Percentiles rank a stretch among this genome's conserved stretches.
phyloP scores from a whole-genome alignment of 2,113 vertebrate genomes.

The Rynchops niger region DNA sequence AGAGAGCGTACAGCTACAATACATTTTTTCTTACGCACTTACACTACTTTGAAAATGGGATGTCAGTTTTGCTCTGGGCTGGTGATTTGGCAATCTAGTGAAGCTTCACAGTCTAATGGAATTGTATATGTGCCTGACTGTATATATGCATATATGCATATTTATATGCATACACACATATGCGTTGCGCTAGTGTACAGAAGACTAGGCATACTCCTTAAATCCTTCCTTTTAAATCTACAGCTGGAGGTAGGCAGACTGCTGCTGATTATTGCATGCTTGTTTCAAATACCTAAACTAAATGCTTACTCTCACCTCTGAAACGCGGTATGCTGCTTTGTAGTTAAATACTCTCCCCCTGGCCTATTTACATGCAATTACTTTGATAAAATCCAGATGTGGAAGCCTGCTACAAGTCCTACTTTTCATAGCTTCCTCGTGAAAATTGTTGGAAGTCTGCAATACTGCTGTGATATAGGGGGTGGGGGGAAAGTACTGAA shows the following conservation, averaged over 20 bases:
- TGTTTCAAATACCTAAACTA: background rate
- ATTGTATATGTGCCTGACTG: background rate
- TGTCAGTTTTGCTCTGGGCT: background rate
- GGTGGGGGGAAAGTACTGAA: background rate
- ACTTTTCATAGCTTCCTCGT: background rate
- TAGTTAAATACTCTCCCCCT: background rate
- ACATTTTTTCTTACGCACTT: background rate
- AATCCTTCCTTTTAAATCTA: background rate
- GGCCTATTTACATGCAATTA: background rate
- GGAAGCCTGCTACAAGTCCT: background rate
- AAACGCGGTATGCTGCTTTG: background rate
- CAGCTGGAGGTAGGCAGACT: background rate
- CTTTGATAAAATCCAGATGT: background rate
- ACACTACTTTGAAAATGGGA: background rate
- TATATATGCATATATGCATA: background rate
- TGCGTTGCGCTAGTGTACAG: background rate
- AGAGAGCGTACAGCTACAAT: background rate
- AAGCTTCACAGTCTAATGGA: background rate
- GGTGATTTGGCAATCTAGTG: too few relatives aligned
- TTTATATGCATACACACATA: background rate
- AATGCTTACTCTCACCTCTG: background rate
- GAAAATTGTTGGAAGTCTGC: background rate
- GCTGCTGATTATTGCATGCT: background rate
- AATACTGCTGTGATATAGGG: background rate
- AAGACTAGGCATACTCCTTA: background rate